Evolutionary conservation across 2,888 invertebrate genomes (phyloP).

Genomic region (Drosophila diplacantha): DNA sequence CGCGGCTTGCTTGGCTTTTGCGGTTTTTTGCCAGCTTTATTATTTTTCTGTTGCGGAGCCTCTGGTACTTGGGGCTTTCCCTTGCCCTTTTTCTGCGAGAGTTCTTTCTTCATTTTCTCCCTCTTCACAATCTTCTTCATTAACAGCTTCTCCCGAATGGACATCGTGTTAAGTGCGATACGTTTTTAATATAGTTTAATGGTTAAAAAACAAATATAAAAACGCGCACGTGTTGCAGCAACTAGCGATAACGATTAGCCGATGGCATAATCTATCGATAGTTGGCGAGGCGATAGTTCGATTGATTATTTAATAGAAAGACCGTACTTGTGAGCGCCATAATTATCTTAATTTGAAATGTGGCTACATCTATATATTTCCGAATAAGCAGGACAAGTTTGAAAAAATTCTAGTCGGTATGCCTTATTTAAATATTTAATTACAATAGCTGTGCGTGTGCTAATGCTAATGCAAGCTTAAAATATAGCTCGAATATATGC

Average conservation of each 20-base stretch:
- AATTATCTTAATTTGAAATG: background rate
- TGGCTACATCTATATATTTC: background rate
- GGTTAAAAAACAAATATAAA: constrained; percentile 39
- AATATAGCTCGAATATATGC: constrained; percentile 9
- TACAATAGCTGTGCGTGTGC: background rate
- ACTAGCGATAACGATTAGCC: constrained; percentile 6
- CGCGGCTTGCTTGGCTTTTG: constrained; percentile 38
- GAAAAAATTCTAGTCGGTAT: background rate
- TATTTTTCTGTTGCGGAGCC: constrained; percentile 36
- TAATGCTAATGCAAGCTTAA: background rate
- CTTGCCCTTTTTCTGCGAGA: constrained; percentile 81
- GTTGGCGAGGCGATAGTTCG: background rate
- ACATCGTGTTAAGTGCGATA: constrained; percentile 60
- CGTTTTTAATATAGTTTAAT: constrained; percentile 19
- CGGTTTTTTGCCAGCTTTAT: constrained; percentile 33
- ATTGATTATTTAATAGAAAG: background rate
- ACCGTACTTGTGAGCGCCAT: background rate
- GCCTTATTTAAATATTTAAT: background rate
- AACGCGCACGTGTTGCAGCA: constrained; percentile 59
- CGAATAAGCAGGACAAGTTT: background rate
- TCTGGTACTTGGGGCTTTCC: constrained; percentile 21
- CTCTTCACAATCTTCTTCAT: constrained; percentile 88
- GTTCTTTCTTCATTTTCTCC: constrained; percentile 84
- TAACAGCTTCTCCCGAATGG: constrained; percentile 82
- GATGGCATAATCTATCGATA: constrained; percentile 17